These are phyloP conservation scores for Cichladusa arquata DNA, from an alignment of 2,113 vertebrate species.

Conservation along the genomic window DNA sequence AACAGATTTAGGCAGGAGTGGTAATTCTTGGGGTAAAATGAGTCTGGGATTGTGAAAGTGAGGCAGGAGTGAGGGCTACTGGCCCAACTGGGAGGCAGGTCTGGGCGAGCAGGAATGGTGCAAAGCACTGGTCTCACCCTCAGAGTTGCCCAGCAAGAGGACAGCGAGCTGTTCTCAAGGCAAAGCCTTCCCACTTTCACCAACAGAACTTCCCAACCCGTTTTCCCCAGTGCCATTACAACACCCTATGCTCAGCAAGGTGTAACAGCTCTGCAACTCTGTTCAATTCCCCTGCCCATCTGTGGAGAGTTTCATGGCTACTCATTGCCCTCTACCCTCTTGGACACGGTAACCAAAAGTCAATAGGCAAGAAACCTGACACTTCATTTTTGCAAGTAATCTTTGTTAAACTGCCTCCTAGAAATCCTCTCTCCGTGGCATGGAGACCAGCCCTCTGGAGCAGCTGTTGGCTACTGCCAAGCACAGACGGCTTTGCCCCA, in stretches of 20 bases:
- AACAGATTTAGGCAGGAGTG: neutral
- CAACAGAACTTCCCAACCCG: neutral
- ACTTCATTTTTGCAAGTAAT: neutral
- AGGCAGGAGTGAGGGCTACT: neutral
- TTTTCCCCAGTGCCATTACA: neutral
- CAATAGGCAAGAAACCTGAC: neutral
- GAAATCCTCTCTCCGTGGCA: neutral
- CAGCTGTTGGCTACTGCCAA: neutral
- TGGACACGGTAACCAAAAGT: neutral
- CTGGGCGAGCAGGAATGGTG: neutral
- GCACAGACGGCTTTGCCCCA: neutral
- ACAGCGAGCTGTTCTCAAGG: neutral
- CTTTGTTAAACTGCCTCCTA: neutral
- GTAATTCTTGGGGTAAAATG: neutral
- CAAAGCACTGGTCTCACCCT: neutral
- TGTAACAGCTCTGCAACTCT: accelerated
- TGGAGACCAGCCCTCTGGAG: neutral
- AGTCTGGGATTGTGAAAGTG: neutral
- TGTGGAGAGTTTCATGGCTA: neutral
- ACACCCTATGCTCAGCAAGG: neutral
- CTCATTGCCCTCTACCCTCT: neutral
- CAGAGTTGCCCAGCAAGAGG: neutral
- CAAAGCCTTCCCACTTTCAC: neutral
- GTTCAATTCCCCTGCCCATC: neutral
- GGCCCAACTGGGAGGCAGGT: neutral